phyloP scores from a whole-genome alignment of 2,888 invertebrate species.

The Cephus nigrinus region DNA sequence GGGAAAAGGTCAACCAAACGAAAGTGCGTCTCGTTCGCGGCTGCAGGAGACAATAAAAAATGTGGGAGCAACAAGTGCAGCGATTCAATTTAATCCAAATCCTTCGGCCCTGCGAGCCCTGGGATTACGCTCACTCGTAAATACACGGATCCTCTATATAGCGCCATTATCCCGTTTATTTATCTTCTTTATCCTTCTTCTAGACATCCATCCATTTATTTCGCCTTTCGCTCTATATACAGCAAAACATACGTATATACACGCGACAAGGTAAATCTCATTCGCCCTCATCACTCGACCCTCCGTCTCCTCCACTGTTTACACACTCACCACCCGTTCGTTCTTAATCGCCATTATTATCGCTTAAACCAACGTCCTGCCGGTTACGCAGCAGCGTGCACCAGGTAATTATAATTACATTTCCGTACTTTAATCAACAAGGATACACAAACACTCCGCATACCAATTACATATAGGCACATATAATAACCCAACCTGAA shows the following conservation, averaged over 20 bases:
- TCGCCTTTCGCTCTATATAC: not conserved
- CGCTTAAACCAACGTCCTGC: not conserved
- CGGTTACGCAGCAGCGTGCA: not conserved
- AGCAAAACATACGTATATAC: not conserved
- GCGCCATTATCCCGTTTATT: not conserved
- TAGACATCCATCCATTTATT: slow-evolving; percentile 12
- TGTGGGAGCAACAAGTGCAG: slow-evolving; percentile 42
- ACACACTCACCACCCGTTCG: not conserved
- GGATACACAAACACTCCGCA: not conserved
- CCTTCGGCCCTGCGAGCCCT: slow-evolving; percentile 37
- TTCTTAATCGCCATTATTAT: not conserved
- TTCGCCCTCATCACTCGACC: not conserved
- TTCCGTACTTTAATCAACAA: not conserved
- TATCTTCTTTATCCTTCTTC: slow-evolving; percentile 2
- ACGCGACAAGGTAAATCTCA: not conserved
- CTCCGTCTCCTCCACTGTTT: not conserved
- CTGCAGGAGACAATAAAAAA: not conserved
- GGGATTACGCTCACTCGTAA: slow-evolving; percentile 26
- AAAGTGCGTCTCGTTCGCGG: not conserved
- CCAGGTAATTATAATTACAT: not conserved
- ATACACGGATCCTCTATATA: not conserved
- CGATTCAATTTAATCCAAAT: slow-evolving; percentile 44
- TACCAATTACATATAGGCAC: not conserved
- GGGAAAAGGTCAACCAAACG: not conserved
- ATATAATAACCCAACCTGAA: not conserved